Conservation (phyloP, 2,113 vertebrate species). For the Sarotherodon lohbergeri region DNA sequence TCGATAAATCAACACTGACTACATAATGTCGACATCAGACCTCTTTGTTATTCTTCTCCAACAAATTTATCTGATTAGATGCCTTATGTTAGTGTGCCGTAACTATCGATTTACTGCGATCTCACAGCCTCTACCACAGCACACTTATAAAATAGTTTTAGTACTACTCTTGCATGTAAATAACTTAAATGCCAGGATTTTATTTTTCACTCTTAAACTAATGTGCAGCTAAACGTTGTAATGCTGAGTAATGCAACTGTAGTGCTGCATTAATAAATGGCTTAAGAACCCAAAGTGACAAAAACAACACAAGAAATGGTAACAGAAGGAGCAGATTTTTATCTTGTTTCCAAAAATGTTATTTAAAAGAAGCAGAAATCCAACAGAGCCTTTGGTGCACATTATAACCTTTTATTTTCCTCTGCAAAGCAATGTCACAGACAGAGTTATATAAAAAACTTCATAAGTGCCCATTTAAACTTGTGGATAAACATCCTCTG, state of each 20-base stretch:
- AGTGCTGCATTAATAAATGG: neutral
- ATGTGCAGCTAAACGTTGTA: neutral
- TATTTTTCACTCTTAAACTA: neutral
- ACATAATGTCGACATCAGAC: neutral
- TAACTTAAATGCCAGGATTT: neutral
- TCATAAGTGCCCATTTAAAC: neutral
- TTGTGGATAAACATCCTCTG: neutral
- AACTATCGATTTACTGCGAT: rapidly evolving
- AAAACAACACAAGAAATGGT: neutral
- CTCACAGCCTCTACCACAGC: neutral
- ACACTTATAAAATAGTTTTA: neutral
- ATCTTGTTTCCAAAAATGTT: neutral
- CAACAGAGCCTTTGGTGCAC: neutral
- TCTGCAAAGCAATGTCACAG: neutral
- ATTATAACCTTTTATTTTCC: neutral
- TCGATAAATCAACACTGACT: neutral
- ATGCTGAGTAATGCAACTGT: neutral
- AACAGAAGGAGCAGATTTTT: neutral
- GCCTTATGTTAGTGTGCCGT: neutral
- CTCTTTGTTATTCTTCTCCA: neutral
- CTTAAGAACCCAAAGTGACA: neutral
- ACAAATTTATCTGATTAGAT: neutral
- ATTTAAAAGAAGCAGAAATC: neutral
- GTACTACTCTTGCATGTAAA: neutral
- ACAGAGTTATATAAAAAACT: neutral